Percentiles rank a stretch among this genome's conserved stretches.
Conservation (phyloP, 2,797 vertebrate species). For the Pteronotus mesoamericanus region DNA sequence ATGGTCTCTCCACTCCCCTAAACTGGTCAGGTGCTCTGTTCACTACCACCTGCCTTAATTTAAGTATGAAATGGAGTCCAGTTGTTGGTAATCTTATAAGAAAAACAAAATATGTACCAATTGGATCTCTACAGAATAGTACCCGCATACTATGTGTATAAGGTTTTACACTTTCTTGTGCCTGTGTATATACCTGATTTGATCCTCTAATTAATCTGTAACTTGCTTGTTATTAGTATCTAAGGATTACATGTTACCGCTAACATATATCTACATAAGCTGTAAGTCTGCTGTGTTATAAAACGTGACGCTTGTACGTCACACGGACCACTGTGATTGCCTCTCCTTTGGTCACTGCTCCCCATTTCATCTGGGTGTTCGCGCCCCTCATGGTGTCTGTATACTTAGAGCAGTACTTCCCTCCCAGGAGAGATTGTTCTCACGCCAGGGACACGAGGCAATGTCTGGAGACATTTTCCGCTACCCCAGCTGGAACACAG, state of each 20-base stretch:
- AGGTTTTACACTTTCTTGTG: not conserved
- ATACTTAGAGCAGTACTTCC: not conserved
- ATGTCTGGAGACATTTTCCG: not conserved
- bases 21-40: not conserved
- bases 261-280: not conserved
- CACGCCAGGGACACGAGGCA: not conserved
- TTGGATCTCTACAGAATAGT: not conserved
- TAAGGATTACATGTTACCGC: not conserved
- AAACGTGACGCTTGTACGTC: not conserved
- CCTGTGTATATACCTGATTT: not conserved
- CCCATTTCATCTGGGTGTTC: not conserved
- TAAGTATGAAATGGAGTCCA: not conserved
- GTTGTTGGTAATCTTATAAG: not conserved
- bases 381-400: not conserved
- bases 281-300: not conserved
- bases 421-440: not conserved
- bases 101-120: not conserved
- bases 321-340: not conserved
- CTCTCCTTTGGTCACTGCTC: not conserved
- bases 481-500: not conserved
- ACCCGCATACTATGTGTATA: no score
- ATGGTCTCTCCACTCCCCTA: not conserved
- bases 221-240: not conserved
- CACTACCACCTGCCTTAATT: not conserved
- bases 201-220: not conserved